A percentile compares a stretch with the other conserved stretches of the same genome.
These are phyloP conservation scores for Drosophila barbarae DNA, from an alignment of 2,888 invertebrate species.

Conservation along the genomic window DNA sequence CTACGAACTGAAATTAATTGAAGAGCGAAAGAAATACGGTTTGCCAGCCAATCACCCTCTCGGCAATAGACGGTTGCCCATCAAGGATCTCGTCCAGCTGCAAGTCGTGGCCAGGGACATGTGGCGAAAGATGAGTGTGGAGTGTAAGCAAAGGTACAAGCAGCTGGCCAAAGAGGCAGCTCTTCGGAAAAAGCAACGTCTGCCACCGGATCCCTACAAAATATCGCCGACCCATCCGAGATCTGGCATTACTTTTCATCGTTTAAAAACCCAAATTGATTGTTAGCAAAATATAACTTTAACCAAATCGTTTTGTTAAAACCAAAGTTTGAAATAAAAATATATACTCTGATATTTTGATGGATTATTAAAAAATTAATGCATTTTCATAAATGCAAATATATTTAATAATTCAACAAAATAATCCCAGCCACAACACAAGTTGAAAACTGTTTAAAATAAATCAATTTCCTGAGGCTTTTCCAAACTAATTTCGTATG, in stretches of 20 bases:
- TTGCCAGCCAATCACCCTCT: not conserved
- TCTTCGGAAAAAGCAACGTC: not conserved
- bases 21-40: not conserved
- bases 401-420: not conserved
- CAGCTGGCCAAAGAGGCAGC: not conserved
- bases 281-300: not conserved
- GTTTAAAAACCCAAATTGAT: not conserved
- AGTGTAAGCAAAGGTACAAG: not conserved
- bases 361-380: not conserved
- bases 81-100: not conserved
- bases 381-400: not conserved
- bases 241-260: not conserved
- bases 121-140: not conserved
- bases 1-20: not conserved
- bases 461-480: not conserved
- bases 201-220: not conserved
- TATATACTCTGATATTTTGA: not conserved
- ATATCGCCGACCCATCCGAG: not conserved
- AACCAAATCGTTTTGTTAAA: not conserved
- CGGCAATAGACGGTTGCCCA: not conserved
- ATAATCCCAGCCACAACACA: not conserved
- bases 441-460: not conserved
- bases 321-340: not conserved
- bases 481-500: constrained; percentile 6
- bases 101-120: not conserved